Conservation (phyloP, 2,888 invertebrate genomes). For the Stegophylla sp. region DNA sequence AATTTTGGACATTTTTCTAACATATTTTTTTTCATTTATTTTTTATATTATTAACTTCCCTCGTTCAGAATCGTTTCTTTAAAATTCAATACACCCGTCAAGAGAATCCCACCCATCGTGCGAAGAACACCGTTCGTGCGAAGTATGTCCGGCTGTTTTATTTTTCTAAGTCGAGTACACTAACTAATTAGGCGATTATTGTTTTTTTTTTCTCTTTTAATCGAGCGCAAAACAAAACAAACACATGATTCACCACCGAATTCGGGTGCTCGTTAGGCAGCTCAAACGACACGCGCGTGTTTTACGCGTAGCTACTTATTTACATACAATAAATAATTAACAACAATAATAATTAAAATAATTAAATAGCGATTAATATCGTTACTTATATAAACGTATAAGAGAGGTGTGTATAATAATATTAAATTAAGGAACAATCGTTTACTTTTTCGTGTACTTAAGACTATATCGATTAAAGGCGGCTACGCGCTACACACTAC, state of each 20-base stretch:
- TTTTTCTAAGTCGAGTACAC: background rate
- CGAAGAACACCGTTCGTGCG: too few relatives aligned
- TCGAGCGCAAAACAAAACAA: constrained; percentile 3
- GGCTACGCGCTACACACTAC: background rate
- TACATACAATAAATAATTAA: background rate
- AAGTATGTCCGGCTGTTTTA: too few relatives aligned
- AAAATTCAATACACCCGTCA: too few relatives aligned
- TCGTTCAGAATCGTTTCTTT: too few relatives aligned
- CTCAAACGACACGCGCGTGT: constrained; percentile 17
- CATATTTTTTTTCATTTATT: background rate
- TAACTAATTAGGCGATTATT: background rate
- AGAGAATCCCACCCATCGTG: too few relatives aligned
- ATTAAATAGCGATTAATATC: background rate
- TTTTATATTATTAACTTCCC: too few relatives aligned
- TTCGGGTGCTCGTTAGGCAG: constrained; percentile 2
- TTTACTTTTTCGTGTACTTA: constrained; percentile 18
- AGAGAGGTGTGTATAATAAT: constrained; percentile 16
- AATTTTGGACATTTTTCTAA: too few relatives aligned
- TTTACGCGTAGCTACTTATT: background rate
- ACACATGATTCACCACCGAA: background rate
- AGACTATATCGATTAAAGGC: background rate
- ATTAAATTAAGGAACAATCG: constrained; percentile 23
- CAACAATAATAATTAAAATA: background rate
- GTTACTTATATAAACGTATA: background rate
- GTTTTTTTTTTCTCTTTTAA: background rate